phyloP scores from a whole-genome alignment of 2,113 vertebrate species.

The Hemiprocne comata region DNA sequence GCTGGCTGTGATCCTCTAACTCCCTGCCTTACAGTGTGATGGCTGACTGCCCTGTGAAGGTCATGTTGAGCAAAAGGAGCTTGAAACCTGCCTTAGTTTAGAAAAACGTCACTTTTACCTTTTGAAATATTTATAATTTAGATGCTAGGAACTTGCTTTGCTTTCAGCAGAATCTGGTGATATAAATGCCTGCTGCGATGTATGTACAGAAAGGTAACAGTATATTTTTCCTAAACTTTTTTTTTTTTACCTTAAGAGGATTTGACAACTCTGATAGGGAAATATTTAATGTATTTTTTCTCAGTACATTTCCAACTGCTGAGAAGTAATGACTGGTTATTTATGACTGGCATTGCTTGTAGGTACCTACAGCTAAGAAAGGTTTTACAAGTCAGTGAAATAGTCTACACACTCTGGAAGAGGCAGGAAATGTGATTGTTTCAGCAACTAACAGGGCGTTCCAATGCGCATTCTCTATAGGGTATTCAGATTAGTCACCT shows the following conservation, averaged over 20 bases:
- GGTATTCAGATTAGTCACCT: not conserved
- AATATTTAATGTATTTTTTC: not conserved
- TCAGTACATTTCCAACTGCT: not conserved
- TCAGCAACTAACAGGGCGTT: not conserved
- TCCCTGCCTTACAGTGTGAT: not conserved
- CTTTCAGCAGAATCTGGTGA: not conserved
- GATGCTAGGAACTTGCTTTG: not conserved
- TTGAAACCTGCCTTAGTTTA: constrained; percentile 23
- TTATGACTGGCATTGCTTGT: not conserved
- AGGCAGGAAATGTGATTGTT: not conserved
- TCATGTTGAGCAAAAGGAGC: not conserved
- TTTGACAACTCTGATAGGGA: not conserved
- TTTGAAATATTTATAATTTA: constrained; percentile 7
- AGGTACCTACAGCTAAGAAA: not conserved
- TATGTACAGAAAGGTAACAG: not conserved
- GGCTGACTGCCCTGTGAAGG: not conserved
- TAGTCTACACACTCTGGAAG: not conserved
- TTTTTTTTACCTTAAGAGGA: not conserved
- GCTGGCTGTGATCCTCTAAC: not conserved
- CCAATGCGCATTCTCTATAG: not conserved
- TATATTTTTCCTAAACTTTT: not conserved
- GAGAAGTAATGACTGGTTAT: not conserved
- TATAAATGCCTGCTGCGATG: not conserved
- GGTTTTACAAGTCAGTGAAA: not conserved
- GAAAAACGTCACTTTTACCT: not conserved